Conservation (phyloP, 30 jellyfish, hydroid and myxozoan species). For the Pseudorhiza aurosa region DNA sequence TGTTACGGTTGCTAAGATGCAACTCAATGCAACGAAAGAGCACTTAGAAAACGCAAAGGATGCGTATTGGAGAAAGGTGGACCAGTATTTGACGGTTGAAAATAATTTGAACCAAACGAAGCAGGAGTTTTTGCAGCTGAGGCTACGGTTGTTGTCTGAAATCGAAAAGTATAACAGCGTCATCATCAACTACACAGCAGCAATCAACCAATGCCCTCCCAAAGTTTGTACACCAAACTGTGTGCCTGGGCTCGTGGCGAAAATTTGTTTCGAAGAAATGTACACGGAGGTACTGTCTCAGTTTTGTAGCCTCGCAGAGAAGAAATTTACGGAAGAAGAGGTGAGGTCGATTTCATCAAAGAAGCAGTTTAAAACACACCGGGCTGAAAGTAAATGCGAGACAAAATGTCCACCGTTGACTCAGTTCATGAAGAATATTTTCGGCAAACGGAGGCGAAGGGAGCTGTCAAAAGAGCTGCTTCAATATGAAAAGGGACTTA, state of each 20-base stretch:
- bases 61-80: not conserved
- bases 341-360: constrained; percentile 2
- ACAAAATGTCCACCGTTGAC: constrained; percentile 79
- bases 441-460: constrained; percentile 54
- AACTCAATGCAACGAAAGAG: not conserved
- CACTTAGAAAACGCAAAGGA: not conserved
- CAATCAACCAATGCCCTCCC: constrained; percentile 59
- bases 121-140: not conserved
- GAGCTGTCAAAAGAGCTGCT: not conserved
- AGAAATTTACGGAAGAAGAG: constrained; percentile 3
- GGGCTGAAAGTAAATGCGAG: constrained; percentile 11
- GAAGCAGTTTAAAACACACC: constrained; percentile 4
- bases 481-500: not conserved
- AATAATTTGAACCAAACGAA: not conserved
- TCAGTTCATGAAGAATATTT: constrained; percentile 53
- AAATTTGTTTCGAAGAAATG: constrained; percentile 39
- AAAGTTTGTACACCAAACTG: constrained; percentile 55
- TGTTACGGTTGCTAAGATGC: constrained; percentile 8
- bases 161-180: constrained; percentile 16
- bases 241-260: constrained; percentile 55
- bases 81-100: not conserved
- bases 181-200: constrained; percentile 28
- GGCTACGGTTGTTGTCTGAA: not conserved
- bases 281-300: constrained; percentile 12
- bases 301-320: constrained; percentile 37